Evolutionary conservation across 1,140 invertebrate genomes (phyloP).

Genomic region (Orussus abietinus): DNA sequence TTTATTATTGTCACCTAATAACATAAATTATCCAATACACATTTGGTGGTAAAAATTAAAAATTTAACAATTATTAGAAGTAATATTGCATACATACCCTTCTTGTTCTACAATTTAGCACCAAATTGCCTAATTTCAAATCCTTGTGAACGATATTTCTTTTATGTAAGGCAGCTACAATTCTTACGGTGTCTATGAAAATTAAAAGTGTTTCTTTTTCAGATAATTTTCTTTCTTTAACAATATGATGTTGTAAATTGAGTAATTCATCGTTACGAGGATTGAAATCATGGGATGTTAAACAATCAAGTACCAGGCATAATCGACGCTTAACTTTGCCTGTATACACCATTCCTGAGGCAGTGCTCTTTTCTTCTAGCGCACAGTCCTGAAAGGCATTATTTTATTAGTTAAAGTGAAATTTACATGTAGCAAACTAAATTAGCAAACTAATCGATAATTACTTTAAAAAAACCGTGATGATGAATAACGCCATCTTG

Average conservation of each 20-base stretch:
- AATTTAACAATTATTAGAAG: conserved; percentile 8
- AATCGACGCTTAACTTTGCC: conserved; percentile 62
- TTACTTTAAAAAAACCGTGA: conserved; percentile 77
- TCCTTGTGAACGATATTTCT: conserved; percentile 81
- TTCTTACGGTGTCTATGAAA: conserved; percentile 72
- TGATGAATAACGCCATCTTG: conserved; percentile 75
- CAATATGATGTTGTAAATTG: conserved; percentile 80
- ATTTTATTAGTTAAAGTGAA: background rate
- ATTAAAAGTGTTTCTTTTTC: conserved; percentile 75
- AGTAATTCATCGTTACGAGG: conserved; percentile 65
- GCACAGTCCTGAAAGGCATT: conserved; percentile 62
- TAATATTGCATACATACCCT: conserved; percentile 31
- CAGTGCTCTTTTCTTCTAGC: conserved; percentile 60
- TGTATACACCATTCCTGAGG: conserved; percentile 59
- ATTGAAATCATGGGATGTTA: conserved; percentile 72
- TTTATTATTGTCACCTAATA: conserved; percentile 70
- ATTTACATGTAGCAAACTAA: conserved; percentile 5
- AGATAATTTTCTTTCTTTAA: conserved; percentile 73
- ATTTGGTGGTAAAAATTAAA: conserved; percentile 6
- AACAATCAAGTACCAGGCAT: conserved; percentile 74
- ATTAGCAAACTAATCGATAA: conserved; percentile 2
- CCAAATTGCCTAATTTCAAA: conserved; percentile 77
- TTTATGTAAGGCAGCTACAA: conserved; percentile 74
- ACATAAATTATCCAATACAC: conserved; percentile 4
- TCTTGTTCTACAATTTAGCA: conserved; percentile 68